Base-by-base conservation (phyloP, 1,140 invertebrate species). In the Araneus ventricosus region DNA sequence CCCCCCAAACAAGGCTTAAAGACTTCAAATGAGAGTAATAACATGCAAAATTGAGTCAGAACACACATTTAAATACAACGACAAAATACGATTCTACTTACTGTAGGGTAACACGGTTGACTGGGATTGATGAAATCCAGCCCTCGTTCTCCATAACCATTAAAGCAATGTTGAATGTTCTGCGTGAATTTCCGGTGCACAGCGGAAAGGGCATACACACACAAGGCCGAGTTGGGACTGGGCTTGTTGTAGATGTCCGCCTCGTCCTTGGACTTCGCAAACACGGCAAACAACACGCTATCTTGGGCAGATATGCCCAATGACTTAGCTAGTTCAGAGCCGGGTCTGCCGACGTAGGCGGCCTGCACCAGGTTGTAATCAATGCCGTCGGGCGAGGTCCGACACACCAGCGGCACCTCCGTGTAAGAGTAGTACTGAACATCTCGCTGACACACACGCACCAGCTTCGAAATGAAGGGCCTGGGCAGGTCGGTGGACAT, bases 341-440 rank as follows among this genome's bases (percentile, higher is more conserved):
- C 99, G 0, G 98, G 97, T 95, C 98, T 99, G 8, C 98, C 98
- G 8, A 99, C 97, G 95, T 97, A 99, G 0, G 98, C 98, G 0
- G 99, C 98, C 95, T 99, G 98, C 8, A 99, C 97, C 6, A 99
- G 96, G 95, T 99, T 99, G 95, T 99, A 99, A 63, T 96, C 95
- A 4, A 97, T 97, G 45, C 97, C 97, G 70, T 97, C 96, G 94
- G 97, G 96, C 94, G 96, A 96, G 34, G 85, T 61, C 4, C 91
- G 63, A 41, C 90, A 92, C 52, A 92, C 82, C 8, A 92, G 82
- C 22, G 90, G 98, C 94, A 99, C 98, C 96, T 99, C 99, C 8
- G 98, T 99, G 95, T 99, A 99, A 0, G 99, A 99, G 95, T 99
- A 99, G 96, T 99, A 99, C 95, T 99, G 97, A 93, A 97, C 97